Evolutionary conservation across 2,888 invertebrate species (phyloP).

Genomic region (Callyntrura guangdongensis): DNA sequence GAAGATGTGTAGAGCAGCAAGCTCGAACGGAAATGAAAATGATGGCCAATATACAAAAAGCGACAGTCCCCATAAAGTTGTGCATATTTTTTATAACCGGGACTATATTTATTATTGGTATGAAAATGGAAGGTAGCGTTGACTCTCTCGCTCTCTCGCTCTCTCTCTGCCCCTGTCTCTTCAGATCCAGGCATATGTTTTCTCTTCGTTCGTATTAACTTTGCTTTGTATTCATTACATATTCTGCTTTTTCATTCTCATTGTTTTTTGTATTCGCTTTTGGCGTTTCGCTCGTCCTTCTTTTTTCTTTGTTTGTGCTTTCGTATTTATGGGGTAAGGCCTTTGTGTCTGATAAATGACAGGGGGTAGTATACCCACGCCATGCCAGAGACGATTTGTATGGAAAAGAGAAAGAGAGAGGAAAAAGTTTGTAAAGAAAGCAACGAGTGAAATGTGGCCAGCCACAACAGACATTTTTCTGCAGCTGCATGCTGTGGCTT

Average conservation of each 20-base stretch:
- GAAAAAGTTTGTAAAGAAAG: conserved; percentile 1
- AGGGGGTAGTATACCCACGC: conserved; percentile 30
- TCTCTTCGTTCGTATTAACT: conserved; percentile 20
- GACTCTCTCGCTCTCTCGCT: too few species aligned
- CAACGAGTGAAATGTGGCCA: conserved; percentile 35
- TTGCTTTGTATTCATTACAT: conserved; percentile 66
- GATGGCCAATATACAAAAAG: conserved; percentile 68
- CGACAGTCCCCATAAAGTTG: conserved; percentile 33
- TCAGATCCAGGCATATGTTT: neutral
- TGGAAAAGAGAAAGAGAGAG: neutral
- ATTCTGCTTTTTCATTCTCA: conserved; percentile 48
- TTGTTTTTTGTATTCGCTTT: conserved; percentile 53
- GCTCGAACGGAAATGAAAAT: conserved; percentile 72
- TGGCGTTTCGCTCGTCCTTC: conserved; percentile 37
- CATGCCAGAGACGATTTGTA: neutral
- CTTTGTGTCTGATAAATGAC: conserved; percentile 58
- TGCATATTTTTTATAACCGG: neutral
- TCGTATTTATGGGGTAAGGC: neutral
- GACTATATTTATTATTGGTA: too few species aligned
- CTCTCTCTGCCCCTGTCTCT: too few species aligned
- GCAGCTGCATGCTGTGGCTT: neutral
- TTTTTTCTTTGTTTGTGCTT: neutral
- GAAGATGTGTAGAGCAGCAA: conserved; percentile 72
- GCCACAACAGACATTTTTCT: conserved; percentile 23
- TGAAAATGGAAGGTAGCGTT: too few species aligned